Conservation (phyloP, 35 echinoderm and acorn worm species). For the Apostichopus parvimensis region DNA sequence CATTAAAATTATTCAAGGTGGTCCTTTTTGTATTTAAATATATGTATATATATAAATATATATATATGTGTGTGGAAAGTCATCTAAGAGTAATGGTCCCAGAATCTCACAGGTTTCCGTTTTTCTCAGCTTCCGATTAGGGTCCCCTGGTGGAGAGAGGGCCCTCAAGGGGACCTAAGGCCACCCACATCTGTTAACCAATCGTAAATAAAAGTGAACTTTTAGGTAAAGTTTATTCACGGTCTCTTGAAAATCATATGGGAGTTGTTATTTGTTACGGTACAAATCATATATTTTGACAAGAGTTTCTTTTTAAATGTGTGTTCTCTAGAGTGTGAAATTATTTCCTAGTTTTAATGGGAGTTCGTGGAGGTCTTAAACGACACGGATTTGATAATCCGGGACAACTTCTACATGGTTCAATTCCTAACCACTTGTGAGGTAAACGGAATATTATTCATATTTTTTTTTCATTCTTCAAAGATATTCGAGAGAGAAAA, state of each 20-base stretch:
- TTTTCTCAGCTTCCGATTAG: conserved; percentile 26
- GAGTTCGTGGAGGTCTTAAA: conserved; percentile 9
- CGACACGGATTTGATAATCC: neutral
- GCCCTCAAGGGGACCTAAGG: conserved; percentile 28
- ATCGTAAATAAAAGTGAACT: neutral
- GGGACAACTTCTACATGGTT: neutral
- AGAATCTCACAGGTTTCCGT: conserved; percentile 20
- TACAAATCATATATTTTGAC: conserved; percentile 35
- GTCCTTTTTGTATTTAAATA: neutral
- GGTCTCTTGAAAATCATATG: neutral
- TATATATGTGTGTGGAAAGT: neutral
- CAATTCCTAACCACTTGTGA: conserved; percentile 12
- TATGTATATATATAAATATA: neutral
- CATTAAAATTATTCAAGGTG: neutral
- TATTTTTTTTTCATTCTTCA: too few relatives aligned
- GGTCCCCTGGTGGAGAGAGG: neutral
- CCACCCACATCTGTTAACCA: conserved; percentile 25
- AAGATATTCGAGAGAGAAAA: too few relatives aligned
- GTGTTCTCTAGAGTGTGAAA: conserved; percentile 49
- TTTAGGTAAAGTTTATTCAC: neutral
- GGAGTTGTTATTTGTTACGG: conserved; percentile 30
- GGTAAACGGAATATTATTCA: neutral
- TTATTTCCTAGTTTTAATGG: conserved; percentile 36
- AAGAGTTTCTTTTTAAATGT: neutral
- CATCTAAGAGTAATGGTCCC: neutral